phyloP scores from a whole-genome alignment of 1,140 invertebrate species.

The Formica selysi region DNA sequence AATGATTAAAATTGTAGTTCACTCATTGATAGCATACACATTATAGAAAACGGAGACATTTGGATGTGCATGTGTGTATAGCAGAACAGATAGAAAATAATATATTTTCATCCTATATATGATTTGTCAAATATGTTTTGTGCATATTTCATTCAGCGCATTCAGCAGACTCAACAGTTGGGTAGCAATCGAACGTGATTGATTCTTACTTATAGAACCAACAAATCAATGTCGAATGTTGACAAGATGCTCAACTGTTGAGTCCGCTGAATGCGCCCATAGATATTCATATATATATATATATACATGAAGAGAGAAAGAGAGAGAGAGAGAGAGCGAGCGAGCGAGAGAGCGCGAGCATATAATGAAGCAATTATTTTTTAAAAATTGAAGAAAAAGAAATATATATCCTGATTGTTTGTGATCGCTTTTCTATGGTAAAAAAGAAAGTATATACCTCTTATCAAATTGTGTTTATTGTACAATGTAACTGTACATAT shows the following conservation, averaged over 20 bases:
- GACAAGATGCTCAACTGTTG: too few species aligned
- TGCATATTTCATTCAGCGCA: neutral
- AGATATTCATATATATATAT: conserved; percentile 10
- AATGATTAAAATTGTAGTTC: neutral
- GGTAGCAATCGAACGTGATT: too few species aligned
- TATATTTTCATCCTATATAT: conserved; percentile 37
- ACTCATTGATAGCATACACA: conserved; percentile 10
- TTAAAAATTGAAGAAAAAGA: neutral
- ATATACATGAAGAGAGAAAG: too few species aligned
- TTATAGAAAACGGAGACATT: neutral
- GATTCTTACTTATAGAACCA: too few species aligned
- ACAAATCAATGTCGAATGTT: too few species aligned
- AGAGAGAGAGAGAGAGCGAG: neutral
- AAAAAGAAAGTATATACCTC: conserved; percentile 28
- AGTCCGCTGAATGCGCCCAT: too few species aligned
- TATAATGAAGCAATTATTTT: neutral
- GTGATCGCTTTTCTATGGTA: conserved; percentile 23
- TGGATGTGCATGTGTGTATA: conserved; percentile 14
- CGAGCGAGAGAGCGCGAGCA: neutral
- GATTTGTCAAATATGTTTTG: neutral
- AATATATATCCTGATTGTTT: conserved; percentile 33
- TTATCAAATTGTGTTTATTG: conserved; percentile 74
- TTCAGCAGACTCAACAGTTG: too few species aligned
- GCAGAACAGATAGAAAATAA: conserved; percentile 22
- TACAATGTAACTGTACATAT: conserved; percentile 83